A percentile compares a stretch with the other conserved stretches of the same genome.
These are phyloP conservation scores for Esox lucius DNA, from an alignment of 2,797 vertebrate genomes.

Conservation along the genomic window DNA sequence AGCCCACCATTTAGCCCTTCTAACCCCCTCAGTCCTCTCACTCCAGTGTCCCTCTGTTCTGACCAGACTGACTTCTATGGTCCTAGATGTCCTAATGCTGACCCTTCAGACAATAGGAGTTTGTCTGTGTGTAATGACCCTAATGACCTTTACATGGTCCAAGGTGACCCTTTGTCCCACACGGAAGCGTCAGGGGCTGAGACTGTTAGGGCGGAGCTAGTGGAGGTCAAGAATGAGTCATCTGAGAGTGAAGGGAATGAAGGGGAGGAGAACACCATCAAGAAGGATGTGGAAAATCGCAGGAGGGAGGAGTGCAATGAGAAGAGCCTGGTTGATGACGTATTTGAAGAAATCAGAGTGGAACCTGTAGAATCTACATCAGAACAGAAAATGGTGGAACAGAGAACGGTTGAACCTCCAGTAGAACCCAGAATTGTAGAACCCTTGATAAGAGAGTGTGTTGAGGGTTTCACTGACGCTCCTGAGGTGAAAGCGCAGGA, in stretches of 20 bases:
- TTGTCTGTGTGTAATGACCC: conserved; percentile 6
- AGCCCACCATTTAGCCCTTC: neutral
- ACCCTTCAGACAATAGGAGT: neutral
- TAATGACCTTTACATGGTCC: conserved; percentile 37
- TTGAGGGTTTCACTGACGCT: neutral
- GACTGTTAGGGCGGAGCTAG: conserved; percentile 73
- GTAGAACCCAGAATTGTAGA: conserved; percentile 1
- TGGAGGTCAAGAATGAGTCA: conserved; percentile 78
- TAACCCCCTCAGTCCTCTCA: neutral
- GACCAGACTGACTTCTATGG: neutral
- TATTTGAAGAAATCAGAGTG: conserved; percentile 63
- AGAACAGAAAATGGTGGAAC: neutral
- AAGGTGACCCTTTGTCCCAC: conserved; percentile 9
- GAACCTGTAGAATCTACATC: conserved; percentile 10
- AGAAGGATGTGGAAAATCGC: conserved; percentile 58
- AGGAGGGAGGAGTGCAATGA: conserved; percentile 43
- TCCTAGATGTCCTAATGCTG: neutral
- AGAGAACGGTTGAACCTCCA: neutral
- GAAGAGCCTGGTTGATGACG: conserved; percentile 65
- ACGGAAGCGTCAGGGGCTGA: conserved; percentile 21
- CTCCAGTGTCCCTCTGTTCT: conserved; percentile 16
- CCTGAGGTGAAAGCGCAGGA: conserved; percentile 11
- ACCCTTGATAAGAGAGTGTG: neutral
- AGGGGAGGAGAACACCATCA: conserved; percentile 20
- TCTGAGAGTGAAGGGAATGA: conserved; percentile 78